A percentile compares a stretch with the other conserved stretches of the same genome.
Evolutionary conservation across 2,888 invertebrate genomes (phyloP).

Genomic region (Agrypnus murinus): DNA sequence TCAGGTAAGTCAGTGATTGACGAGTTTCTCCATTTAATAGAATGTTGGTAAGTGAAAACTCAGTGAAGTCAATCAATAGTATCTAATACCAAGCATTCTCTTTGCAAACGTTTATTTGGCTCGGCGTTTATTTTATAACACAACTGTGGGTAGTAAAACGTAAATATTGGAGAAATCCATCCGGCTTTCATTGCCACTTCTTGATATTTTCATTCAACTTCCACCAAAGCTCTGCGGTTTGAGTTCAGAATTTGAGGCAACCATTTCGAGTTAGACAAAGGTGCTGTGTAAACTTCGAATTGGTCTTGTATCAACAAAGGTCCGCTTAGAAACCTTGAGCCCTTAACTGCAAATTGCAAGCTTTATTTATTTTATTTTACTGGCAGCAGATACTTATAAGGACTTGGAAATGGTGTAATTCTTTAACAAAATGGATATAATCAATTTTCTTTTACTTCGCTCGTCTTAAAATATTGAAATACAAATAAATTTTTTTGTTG

Average conservation of each 20-base stretch:
- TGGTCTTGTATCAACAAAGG: conserved; percentile 29
- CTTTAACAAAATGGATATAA: too few relatives aligned
- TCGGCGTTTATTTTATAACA: conserved; percentile 5
- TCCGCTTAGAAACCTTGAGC: conserved; percentile 21
- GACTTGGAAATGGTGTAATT: conserved; percentile 6
- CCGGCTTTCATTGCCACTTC: conserved; percentile 23
- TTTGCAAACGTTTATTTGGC: not conserved
- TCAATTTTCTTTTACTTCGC: too few relatives aligned
- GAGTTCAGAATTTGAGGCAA: conserved; percentile 15
- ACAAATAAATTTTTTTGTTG: too few relatives aligned
- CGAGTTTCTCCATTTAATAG: too few relatives aligned
- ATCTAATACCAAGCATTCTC: not conserved
- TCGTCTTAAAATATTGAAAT: too few relatives aligned
- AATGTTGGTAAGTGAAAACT: not conserved
- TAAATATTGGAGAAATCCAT: conserved; percentile 30
- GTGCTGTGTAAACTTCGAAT: conserved; percentile 30
- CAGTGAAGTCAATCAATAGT: not conserved
- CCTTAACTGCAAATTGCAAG: conserved; percentile 32
- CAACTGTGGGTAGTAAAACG: conserved; percentile 13
- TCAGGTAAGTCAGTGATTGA: not conserved
- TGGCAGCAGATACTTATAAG: conserved; percentile 10
- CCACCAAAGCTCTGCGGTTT: conserved; percentile 24
- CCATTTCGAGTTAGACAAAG: conserved; percentile 33
- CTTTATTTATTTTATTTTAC: conserved; percentile 24
- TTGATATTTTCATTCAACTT: conserved; percentile 29